Percentiles rank a stretch among this genome's conserved stretches.
Evolutionary conservation across 1,140 invertebrate species (phyloP).

Genomic region (Drosophila saltans): DNA sequence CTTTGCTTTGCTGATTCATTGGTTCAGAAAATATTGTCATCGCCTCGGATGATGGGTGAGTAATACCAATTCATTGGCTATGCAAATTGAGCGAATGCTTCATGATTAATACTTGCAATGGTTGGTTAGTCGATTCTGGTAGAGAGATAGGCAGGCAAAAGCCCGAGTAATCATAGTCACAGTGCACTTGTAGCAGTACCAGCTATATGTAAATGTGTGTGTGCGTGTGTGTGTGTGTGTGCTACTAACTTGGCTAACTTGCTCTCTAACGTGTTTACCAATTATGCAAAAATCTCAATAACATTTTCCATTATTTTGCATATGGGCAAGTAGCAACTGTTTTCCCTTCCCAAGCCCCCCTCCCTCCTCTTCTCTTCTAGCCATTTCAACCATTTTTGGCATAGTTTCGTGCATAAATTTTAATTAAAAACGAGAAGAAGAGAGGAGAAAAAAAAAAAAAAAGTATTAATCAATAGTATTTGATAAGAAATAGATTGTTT

Average conservation of each 20-base stretch:
- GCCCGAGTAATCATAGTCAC: slow-evolving; percentile 22
- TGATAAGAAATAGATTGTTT: slow-evolving; percentile 39
- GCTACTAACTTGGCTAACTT: slow-evolving; percentile 8
- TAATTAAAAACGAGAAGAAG: slow-evolving; percentile 3
- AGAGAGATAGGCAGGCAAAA: not conserved
- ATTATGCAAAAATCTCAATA: slow-evolving; percentile 30
- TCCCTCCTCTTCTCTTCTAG: not conserved
- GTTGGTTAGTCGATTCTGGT: too few species aligned
- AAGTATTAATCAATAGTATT: slow-evolving; percentile 25
- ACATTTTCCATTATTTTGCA: slow-evolving; percentile 13
- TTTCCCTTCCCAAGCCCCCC: not conserved
- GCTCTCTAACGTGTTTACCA: slow-evolving; percentile 34
- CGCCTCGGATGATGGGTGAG: slow-evolving; percentile 20
- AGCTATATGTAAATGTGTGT: not conserved
- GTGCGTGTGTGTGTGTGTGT: slow-evolving; percentile 8
- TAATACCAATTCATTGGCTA: slow-evolving; percentile 41
- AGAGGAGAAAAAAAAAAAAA: too few species aligned
- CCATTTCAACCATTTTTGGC: not conserved
- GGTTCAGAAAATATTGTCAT: slow-evolving; percentile 15
- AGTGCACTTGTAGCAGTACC: not conserved
- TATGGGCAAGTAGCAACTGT: slow-evolving; percentile 2
- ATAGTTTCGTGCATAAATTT: slow-evolving; percentile 7
- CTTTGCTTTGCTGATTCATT: slow-evolving; percentile 51
- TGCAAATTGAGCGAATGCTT: slow-evolving; percentile 45
- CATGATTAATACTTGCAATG: slow-evolving; percentile 46